These are phyloP conservation scores for Ectropis crepuscularia DNA, from an alignment of 2,888 invertebrate genomes.

Conservation along the genomic window DNA sequence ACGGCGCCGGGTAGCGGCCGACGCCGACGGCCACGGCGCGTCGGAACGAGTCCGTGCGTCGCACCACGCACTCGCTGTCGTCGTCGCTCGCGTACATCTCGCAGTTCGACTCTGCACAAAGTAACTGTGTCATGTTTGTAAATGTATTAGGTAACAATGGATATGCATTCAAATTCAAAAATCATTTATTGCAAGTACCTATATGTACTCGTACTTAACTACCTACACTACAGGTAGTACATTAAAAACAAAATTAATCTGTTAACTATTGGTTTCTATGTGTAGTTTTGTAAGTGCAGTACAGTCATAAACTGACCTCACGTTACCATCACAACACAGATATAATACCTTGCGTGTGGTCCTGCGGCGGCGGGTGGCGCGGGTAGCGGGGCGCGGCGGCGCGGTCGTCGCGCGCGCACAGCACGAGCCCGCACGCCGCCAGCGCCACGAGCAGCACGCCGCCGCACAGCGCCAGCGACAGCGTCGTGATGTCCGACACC, in stretches of 20 bases:
- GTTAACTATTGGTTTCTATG: too few relatives aligned
- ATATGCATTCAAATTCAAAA: too few relatives aligned
- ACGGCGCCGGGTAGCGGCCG: conserved; percentile 62
- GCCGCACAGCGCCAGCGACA: conserved; percentile 73
- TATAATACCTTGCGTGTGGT: conserved; percentile 70
- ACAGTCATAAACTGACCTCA: too few relatives aligned
- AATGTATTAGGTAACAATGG: not conserved
- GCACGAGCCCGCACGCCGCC: conserved; percentile 77
- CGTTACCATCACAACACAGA: too few relatives aligned
- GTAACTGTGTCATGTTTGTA: conserved; percentile 5
- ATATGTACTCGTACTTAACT: too few relatives aligned
- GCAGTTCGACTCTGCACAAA: conserved; percentile 72
- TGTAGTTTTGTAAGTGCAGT: too few relatives aligned
- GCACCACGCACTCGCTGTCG: conserved; percentile 73
- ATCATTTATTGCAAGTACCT: too few relatives aligned
- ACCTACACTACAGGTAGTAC: too few relatives aligned
- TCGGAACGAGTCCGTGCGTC: conserved; percentile 74
- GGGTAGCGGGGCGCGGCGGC: conserved; percentile 54
- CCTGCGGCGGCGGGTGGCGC: conserved; percentile 70
- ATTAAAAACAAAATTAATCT: too few relatives aligned
- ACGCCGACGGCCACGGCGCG: too few relatives aligned
- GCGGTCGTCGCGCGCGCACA: conserved; percentile 70
- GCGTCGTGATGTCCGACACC: conserved; percentile 70
- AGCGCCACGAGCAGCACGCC: conserved; percentile 76
- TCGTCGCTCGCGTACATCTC: conserved; percentile 79